A percentile compares a stretch with the other conserved stretches of the same genome.
These are phyloP conservation scores for Sarcophaga subvicina DNA, from an alignment of 2,888 invertebrate species.

Conservation along the genomic window DNA sequence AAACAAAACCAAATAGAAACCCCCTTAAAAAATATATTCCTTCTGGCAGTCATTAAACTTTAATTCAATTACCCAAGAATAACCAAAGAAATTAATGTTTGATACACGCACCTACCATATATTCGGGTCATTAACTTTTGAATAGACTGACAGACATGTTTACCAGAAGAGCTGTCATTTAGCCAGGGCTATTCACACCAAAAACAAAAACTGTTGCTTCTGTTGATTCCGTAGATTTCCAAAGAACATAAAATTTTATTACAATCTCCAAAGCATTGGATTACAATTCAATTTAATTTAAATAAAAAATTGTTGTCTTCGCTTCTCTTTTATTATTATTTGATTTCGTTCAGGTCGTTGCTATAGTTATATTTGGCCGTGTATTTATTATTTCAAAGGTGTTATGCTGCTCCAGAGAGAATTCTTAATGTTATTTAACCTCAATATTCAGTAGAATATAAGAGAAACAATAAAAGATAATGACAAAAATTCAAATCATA, in stretches of 20 bases:
- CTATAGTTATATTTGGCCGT: no score
- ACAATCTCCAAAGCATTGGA: slow-evolving; percentile 57
- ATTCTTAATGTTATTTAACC: slow-evolving; percentile 41
- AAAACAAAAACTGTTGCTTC: slow-evolving; percentile 3
- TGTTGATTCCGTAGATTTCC: slow-evolving; percentile 31
- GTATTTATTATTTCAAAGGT: background rate
- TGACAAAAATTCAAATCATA: no score
- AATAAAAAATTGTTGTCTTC: background rate
- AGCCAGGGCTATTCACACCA: background rate
- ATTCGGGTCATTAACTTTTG: slow-evolving; percentile 39
- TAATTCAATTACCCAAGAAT: slow-evolving; percentile 35
- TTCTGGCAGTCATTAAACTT: slow-evolving; percentile 10
- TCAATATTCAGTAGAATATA: slow-evolving; percentile 13
- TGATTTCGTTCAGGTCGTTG: no score
- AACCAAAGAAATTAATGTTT: background rate
- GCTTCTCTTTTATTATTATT: no score
- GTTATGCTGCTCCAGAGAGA: background rate
- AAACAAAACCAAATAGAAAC: background rate
- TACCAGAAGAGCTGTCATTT: background rate
- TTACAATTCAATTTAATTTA: slow-evolving; percentile 50
- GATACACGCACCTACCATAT: background rate
- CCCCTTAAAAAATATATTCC: background rate
- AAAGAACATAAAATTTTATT: slow-evolving; percentile 43
- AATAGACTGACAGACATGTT: background rate
- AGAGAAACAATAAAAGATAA: no score